A percentile compares a stretch with the other conserved stretches of the same genome.
Evolutionary conservation across 2,888 invertebrate species (phyloP).

Genomic region (Parthenolecanium corni): DNA sequence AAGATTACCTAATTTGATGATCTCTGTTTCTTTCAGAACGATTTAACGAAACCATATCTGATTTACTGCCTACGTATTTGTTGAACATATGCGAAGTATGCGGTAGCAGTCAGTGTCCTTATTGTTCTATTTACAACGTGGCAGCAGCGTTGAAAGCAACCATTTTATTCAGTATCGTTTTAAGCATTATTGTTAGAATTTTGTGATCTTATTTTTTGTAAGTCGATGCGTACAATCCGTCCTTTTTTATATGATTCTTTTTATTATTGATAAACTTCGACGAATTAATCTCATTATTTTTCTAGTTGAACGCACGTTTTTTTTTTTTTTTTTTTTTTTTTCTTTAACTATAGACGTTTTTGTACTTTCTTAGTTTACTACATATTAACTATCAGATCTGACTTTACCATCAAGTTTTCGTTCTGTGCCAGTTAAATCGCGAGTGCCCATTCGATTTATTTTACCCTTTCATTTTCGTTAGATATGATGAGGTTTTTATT

Average conservation of each 20-base stretch:
- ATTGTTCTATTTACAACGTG: slow-evolving; percentile 73
- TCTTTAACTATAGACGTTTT: not conserved
- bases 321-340: not conserved
- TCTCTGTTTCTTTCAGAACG: slow-evolving; percentile 54
- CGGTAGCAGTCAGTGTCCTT: slow-evolving; percentile 86
- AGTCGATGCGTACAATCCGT: too few relatives aligned
- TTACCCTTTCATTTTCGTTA: too few relatives aligned
- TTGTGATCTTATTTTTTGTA: not conserved
- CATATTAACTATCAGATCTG: too few relatives aligned
- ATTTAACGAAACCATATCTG: slow-evolving; percentile 83
- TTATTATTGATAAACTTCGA: not conserved
- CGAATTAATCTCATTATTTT: slow-evolving; percentile 2
- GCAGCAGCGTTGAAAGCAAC: slow-evolving; percentile 37
- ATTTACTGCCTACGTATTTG: slow-evolving; percentile 71
- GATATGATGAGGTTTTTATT: too few relatives aligned
- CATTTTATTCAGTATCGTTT: slow-evolving; percentile 7
- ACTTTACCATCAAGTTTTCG: too few relatives aligned
- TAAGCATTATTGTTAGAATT: slow-evolving; percentile 1
- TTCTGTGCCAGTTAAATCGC: too few relatives aligned
- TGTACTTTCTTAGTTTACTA: too few relatives aligned
- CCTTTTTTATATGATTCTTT: not conserved
- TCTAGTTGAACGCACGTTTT: not conserved
- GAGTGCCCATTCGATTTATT: too few relatives aligned
- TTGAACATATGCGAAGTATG: slow-evolving; percentile 89
- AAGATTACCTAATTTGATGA: not conserved